These are phyloP conservation scores for Drosophila mercatorum DNA, from an alignment of 2,888 invertebrate species.

Conservation along the genomic window DNA sequence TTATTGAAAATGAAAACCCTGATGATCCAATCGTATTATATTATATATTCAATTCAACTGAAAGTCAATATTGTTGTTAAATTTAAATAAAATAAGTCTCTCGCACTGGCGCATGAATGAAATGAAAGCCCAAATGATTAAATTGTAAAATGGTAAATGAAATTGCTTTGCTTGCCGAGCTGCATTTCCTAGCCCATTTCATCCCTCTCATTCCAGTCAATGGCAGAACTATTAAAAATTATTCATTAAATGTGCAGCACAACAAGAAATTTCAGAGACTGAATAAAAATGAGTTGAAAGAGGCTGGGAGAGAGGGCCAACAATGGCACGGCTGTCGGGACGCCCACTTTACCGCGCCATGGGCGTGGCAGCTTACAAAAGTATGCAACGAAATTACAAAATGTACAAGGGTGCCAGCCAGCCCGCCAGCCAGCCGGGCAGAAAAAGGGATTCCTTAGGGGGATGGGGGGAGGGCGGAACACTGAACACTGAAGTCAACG, in stretches of 20 bases:
- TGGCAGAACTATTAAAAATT: constrained; percentile 71
- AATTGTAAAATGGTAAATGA: constrained; percentile 37
- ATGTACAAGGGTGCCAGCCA: constrained; percentile 51
- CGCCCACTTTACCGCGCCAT: constrained; percentile 26
- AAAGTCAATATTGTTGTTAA: neutral
- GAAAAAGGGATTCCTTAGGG: constrained; percentile 3
- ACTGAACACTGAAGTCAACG: constrained; percentile 38
- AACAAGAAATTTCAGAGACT: constrained; percentile 59
- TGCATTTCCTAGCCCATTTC: too few relatives aligned
- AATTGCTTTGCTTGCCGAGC: constrained; percentile 23
- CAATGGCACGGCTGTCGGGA: constrained; percentile 41
- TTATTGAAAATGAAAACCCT: neutral
- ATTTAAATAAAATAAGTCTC: neutral
- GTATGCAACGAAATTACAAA: constrained; percentile 76
- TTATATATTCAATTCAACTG: neutral
- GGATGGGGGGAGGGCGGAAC: neutral
- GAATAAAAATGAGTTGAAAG: constrained; percentile 58
- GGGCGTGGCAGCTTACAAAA: constrained; percentile 56
- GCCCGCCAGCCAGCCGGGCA: constrained; percentile 5
- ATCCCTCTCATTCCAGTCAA: constrained; percentile 22
- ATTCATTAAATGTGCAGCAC: constrained; percentile 74
- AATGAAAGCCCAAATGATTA: constrained; percentile 25
- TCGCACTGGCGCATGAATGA: neutral
- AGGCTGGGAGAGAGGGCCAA: constrained; percentile 29
- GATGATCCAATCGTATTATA: neutral